These are phyloP conservation scores for Chromobotia macracanthus DNA, from an alignment of 2,797 vertebrate species.

Conservation along the genomic window DNA sequence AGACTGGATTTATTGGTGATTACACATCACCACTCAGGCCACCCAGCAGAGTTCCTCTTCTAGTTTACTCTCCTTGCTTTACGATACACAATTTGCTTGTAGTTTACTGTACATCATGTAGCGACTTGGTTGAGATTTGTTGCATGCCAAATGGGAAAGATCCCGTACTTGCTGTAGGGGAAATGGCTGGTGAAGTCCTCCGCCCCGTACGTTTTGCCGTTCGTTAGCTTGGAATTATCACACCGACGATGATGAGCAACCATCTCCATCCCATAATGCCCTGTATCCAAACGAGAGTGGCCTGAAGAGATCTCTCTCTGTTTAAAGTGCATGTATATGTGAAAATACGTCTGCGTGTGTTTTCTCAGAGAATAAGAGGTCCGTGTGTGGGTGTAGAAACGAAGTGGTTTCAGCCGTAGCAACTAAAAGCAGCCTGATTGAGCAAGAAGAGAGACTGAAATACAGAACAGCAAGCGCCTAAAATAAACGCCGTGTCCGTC, in stretches of 20 bases:
- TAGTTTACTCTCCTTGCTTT: constrained; percentile 37
- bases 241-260: constrained; percentile 42
- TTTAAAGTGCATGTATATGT: constrained; percentile 62
- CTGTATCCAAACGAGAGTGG: constrained; percentile 50
- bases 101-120: constrained; percentile 29
- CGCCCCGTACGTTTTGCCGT: not conserved
- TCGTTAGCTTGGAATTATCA: not conserved
- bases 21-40: constrained; percentile 34
- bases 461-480: constrained; percentile 54
- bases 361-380: constrained; percentile 61
- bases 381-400: constrained; percentile 66
- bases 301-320: constrained; percentile 53
- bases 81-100: constrained; percentile 41
- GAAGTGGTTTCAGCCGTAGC: constrained; percentile 74
- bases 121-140: not conserved
- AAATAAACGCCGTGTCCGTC: constrained; percentile 65
- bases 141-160: constrained; percentile 7
- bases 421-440: constrained; percentile 67
- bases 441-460: constrained; percentile 53
- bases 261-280: constrained; percentile 38
- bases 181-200: constrained; percentile 16
- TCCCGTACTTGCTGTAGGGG: constrained; percentile 9
- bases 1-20: constrained; percentile 44
- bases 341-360: constrained; percentile 55
- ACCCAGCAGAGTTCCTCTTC: constrained; percentile 46